A percentile compares a stretch with the other conserved stretches of the same genome.
Evolutionary conservation across 2,113 vertebrate species (phyloP).

Genomic region (Calyptommatus sinebrachiatus): DNA sequence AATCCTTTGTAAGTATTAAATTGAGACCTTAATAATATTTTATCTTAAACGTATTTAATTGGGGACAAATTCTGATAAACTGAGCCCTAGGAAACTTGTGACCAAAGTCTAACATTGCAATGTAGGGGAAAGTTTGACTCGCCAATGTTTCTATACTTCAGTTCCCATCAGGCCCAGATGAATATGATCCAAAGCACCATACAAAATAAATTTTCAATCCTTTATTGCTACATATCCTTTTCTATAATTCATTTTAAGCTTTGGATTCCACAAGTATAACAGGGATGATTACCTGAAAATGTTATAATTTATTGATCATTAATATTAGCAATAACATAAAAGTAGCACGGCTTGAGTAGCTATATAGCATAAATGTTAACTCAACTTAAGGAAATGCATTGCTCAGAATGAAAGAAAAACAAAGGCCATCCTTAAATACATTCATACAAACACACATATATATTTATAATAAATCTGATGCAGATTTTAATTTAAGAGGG

Average conservation of each 20-base stretch:
- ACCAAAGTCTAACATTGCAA: too few relatives aligned
- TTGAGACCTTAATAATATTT: too few relatives aligned
- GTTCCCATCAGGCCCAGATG: too few relatives aligned
- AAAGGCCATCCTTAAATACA: conserved; percentile 42
- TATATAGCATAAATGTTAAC: conserved; percentile 36
- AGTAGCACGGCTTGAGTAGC: not conserved
- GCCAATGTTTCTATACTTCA: too few relatives aligned
- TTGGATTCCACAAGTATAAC: not conserved
- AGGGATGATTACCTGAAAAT: not conserved
- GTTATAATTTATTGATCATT: not conserved
- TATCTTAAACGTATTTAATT: too few relatives aligned
- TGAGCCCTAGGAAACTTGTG: too few relatives aligned
- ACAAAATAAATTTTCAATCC: too few relatives aligned
- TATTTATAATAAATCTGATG: conserved; percentile 47
- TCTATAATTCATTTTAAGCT: not conserved
- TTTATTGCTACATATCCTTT: too few relatives aligned
- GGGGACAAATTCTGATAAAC: too few relatives aligned
- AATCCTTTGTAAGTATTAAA: too few relatives aligned
- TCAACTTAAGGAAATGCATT: conserved; percentile 26
- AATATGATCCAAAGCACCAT: too few relatives aligned
- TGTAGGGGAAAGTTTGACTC: too few relatives aligned
- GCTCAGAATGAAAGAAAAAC: conserved; percentile 41
- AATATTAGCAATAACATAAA: not conserved
- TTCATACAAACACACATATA: conserved; percentile 60
- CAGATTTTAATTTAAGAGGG: conserved; percentile 70